These are phyloP conservation scores for Eidolon dupreanum DNA, from an alignment of 2,797 vertebrate genomes.

Conservation along the genomic window DNA sequence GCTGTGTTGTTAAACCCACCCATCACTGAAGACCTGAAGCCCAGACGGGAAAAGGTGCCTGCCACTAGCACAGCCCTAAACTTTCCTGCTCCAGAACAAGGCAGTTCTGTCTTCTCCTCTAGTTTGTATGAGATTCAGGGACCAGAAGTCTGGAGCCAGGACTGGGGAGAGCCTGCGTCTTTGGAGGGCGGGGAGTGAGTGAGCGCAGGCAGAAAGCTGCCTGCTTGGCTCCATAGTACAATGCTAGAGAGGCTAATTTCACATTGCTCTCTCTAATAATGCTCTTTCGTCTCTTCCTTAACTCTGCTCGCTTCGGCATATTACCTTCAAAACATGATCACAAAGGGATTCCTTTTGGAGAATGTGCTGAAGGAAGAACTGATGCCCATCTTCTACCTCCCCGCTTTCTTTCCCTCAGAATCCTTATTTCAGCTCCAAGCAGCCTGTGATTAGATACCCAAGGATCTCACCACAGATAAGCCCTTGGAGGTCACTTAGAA, in stretches of 20 bases:
- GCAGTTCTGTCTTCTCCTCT: background rate
- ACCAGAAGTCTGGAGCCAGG: background rate
- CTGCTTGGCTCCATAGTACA: background rate
- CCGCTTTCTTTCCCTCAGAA: background rate
- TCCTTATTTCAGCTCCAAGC: background rate
- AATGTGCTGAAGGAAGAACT: background rate
- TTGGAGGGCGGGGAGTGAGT: background rate
- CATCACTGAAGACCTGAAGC: background rate
- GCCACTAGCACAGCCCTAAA: background rate
- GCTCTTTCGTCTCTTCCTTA: too few species aligned
- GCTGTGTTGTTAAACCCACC: background rate
- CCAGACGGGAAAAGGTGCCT: background rate
- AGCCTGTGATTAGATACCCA: background rate
- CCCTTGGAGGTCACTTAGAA: background rate
- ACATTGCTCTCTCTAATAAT: accelerated
- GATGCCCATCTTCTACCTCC: too few species aligned
- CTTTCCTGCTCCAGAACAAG: background rate
- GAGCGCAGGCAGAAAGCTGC: accelerated
- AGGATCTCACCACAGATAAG: background rate
- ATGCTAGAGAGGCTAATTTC: background rate
- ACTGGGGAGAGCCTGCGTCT: background rate
- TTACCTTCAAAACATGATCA: background rate
- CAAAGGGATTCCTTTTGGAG: background rate
- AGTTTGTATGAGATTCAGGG: background rate
- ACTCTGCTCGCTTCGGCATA: background rate